These are phyloP conservation scores for Baccha elongata DNA, from an alignment of 2,888 invertebrate genomes.

Conservation along the genomic window DNA sequence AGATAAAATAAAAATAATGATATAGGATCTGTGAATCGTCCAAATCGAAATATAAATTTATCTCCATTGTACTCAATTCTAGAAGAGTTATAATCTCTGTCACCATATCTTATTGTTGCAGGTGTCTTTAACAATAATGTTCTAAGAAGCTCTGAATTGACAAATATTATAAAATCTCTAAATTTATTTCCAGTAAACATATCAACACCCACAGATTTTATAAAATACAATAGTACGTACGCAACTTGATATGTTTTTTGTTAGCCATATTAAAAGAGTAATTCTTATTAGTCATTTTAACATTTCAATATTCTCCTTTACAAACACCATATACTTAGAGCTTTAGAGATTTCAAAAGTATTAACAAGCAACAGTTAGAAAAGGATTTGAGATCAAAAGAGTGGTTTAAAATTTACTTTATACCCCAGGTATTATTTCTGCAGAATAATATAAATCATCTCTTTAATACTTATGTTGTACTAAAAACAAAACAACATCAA, in stretches of 20 bases:
- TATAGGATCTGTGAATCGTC: slow-evolving; percentile 8
- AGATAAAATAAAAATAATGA: not conserved
- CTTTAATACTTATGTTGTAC: not conserved
- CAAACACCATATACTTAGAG: not conserved
- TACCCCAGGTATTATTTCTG: not conserved
- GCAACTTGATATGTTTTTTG: slow-evolving; percentile 8
- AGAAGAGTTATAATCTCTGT: slow-evolving; percentile 2
- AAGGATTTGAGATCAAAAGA: not conserved
- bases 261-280: not conserved
- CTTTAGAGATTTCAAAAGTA: slow-evolving; percentile 4
- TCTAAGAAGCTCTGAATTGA: not conserved
- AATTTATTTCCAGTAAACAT: slow-evolving; percentile 2
- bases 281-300: not conserved
- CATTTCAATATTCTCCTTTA: not conserved
- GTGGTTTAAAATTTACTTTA: not conserved
- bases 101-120: not conserved
- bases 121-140: slow-evolving; percentile 7
- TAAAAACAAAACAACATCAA: not conserved
- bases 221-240: not conserved
- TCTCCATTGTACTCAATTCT: not conserved
- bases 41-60: slow-evolving; percentile 6
- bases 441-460: not conserved
- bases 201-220: not conserved
- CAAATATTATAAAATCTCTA: slow-evolving; percentile 1
- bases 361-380: not conserved